Evolutionary conservation across 2,888 invertebrate genomes (phyloP), one percentile per base, ranked within the genome.

Genomic region (Aporophyla nigra): DNA sequence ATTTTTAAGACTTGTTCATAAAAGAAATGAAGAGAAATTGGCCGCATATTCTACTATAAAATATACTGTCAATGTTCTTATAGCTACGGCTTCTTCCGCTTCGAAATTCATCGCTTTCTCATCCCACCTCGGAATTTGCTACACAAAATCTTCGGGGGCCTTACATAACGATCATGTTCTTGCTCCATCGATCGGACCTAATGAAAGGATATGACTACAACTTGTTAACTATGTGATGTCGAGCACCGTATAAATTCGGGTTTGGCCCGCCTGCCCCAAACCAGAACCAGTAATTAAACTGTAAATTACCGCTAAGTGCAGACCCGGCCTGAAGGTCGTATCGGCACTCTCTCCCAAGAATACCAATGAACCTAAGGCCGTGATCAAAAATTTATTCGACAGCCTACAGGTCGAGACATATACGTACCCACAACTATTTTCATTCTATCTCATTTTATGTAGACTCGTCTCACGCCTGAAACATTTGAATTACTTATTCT

Each of bases 291-390:
- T 95, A 95, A 96, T 95, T 95, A 95, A 96, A 95, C 95, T 95
- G 95, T 95, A 95, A 95, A 95, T 95, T 95, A 95, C 92, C 91
- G 91, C 93, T 94, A 94, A 95, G 94, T 94, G 94, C 92, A 93
- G 92, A 93, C 92, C 93, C 93, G 89, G 91, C 82, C 90, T 91
- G 93, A 94, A 95, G 94, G 95, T 94, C 95, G 94, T 93, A 94
- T 94, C 93, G 94, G 90, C 83, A 89, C 90, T 82, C 85, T 86
- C 92, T 90, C 84, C 80, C 85, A 91, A 93, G 95, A 94, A 95
- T 95, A 95, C 92, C 92, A 95, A 95, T 95, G 94, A 95, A 92
- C 92, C 89, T 87, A 80, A 85, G 91, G 86, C 87, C 89, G 92
- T 94, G 92, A 94, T 94, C 93, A 93, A 93, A 94, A 93, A 94